Percentiles rank a stretch among this genome's conserved stretches.
phyloP scores from a whole-genome alignment of 2,888 invertebrate species.

The Cosmia pyralina region DNA sequence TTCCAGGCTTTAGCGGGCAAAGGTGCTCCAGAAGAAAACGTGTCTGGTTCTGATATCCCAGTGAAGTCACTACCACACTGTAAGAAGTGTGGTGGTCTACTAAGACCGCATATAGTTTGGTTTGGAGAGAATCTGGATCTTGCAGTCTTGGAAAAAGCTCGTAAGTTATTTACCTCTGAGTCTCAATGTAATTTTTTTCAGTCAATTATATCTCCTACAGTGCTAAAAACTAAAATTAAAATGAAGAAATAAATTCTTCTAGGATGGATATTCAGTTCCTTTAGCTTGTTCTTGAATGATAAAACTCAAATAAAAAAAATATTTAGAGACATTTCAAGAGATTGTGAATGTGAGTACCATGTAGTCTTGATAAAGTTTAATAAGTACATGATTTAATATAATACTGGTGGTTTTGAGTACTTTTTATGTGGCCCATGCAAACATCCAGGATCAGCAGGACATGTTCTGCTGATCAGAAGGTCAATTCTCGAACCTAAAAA shows the following conservation, averaged over 20 bases:
- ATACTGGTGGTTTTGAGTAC: no score
- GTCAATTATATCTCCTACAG: no score
- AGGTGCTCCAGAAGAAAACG: constrained; percentile 92
- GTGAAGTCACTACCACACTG: constrained; percentile 93
- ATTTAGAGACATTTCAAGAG: not conserved
- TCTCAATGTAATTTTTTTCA: no score
- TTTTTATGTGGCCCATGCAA: no score
- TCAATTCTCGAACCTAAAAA: no score
- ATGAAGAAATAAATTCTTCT: not conserved
- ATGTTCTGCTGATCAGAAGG: no score
- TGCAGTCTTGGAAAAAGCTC: constrained; percentile 91
- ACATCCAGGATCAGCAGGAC: no score
- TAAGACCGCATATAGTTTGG: constrained; percentile 96
- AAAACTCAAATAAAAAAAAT: not conserved
- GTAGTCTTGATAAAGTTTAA: no score
- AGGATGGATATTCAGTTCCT: not conserved
- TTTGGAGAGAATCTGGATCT: constrained; percentile 95
- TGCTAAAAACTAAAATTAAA: no score
- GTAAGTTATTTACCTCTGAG: constrained; percentile 77
- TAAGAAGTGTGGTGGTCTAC: constrained; percentile 92
- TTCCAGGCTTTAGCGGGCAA: constrained; percentile 80
- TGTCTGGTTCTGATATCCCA: constrained; percentile 91
- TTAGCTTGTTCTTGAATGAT: not conserved
- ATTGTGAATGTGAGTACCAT: no score
- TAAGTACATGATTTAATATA: no score